phyloP scores from a whole-genome alignment of 2,888 invertebrate genomes.

The Dusona sp. region DNA sequence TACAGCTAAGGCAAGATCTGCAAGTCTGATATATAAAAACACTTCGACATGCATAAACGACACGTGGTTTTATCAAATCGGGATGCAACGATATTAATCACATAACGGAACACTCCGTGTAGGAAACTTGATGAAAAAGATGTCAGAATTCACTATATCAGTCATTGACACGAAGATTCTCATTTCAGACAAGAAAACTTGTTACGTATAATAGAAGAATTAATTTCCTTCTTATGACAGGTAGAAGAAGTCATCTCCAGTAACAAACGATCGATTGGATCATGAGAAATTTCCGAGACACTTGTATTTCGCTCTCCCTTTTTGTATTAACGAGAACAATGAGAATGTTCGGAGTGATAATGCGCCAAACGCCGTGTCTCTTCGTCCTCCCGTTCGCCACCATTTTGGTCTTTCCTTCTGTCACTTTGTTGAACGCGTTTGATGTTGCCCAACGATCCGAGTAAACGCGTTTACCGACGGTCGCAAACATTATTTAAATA shows the following conservation, averaged over 20 bases:
- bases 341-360: slow-evolving; percentile 45
- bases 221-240: slow-evolving; percentile 23
- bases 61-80: not conserved
- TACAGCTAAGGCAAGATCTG: not conserved
- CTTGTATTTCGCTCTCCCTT: slow-evolving; percentile 22
- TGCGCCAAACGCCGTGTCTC: slow-evolving; percentile 44
- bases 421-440: slow-evolving; percentile 66
- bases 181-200: slow-evolving; percentile 33
- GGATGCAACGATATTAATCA: slow-evolving; percentile 16
- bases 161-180: slow-evolving; percentile 54
- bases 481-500: slow-evolving; percentile 79
- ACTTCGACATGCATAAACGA: not conserved
- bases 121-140: slow-evolving; percentile 31
- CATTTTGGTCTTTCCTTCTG: slow-evolving; percentile 54
- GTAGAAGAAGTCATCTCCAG: slow-evolving; percentile 29
- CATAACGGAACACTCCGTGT: not conserved
- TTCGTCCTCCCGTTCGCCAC: slow-evolving; percentile 14
- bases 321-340: slow-evolving; percentile 29
- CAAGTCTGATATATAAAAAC: not conserved
- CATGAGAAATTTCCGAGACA: slow-evolving; percentile 48
- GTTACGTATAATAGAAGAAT: slow-evolving; percentile 12
- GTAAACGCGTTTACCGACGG: slow-evolving; percentile 70
- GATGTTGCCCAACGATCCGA: slow-evolving; percentile 79
- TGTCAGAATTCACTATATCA: slow-evolving; percentile 36
- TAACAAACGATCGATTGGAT: slow-evolving; percentile 54